Conservation (phyloP, 1,140 invertebrate species). For the Zaprionus davidi region DNA sequence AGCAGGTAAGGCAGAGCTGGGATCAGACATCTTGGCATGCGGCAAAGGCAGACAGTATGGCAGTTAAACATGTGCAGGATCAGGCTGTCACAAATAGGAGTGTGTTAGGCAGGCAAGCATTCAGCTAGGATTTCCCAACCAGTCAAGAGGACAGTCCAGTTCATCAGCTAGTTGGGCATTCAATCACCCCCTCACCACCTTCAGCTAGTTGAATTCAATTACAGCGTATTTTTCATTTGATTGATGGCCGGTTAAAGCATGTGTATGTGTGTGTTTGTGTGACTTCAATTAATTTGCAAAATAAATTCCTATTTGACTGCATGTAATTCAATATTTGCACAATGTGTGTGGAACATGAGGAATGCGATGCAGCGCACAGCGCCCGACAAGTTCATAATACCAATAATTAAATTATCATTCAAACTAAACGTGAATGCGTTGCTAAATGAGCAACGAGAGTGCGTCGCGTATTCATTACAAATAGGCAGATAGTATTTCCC, state of each 20-base stretch:
- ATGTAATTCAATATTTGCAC: slow-evolving; percentile 2
- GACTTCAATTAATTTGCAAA: neutral
- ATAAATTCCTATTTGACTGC: slow-evolving; percentile 3
- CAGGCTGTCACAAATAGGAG: no score
- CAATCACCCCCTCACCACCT: neutral
- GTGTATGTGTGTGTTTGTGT: no score
- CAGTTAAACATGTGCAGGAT: no score
- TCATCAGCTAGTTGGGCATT: neutral
- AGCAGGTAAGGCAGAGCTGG: no score
- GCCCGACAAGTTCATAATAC: neutral
- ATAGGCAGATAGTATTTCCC: neutral
- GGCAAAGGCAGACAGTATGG: no score
- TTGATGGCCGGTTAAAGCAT: neutral
- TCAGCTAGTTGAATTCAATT: neutral
- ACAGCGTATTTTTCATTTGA: neutral
- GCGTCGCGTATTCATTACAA: neutral
- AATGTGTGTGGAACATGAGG: neutral
- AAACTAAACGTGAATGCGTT: slow-evolving; percentile 8
- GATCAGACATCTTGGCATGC: no score
- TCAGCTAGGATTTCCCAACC: no score
- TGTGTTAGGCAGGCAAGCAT: no score
- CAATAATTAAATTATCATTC: slow-evolving; percentile 13
- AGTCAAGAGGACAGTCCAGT: neutral
- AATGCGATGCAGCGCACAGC: neutral
- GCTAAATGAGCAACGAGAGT: slow-evolving; percentile 7